Evolutionary conservation across 2,113 vertebrate genomes (phyloP).

Genomic region (Cricetomys ansorgei): DNA sequence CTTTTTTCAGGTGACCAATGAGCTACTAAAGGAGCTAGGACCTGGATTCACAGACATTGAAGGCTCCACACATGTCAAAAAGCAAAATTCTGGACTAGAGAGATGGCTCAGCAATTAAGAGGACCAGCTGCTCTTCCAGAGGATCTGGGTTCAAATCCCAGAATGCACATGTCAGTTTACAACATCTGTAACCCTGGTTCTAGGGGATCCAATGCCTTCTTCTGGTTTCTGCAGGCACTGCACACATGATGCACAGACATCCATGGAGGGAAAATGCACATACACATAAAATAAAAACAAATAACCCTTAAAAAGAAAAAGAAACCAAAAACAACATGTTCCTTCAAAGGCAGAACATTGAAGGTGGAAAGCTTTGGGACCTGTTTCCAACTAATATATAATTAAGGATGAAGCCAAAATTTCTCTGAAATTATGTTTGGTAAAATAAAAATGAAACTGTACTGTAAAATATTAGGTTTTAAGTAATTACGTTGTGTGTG

Average conservation of each 20-base stretch:
- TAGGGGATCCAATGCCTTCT: too few relatives aligned
- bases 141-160: neutral
- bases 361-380: neutral
- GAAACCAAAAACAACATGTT: constrained; percentile 3
- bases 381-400: constrained; percentile 10
- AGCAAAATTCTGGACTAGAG: neutral
- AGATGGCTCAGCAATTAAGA: neutral
- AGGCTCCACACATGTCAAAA: neutral
- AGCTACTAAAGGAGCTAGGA: neutral
- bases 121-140: neutral
- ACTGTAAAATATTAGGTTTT: constrained; percentile 19
- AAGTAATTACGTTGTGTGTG: neutral
- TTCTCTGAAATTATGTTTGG: constrained; percentile 16
- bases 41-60: neutral
- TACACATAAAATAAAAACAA: neutral
- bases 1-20: neutral
- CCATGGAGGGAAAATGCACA: neutral
- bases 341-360: neutral
- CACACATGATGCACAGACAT: neutral
- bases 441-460: constrained; percentile 54
- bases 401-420: neutral
- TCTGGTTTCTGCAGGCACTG: neutral
- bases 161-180: neutral
- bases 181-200: neutral
- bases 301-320: neutral